Base-by-base conservation (phyloP, 2,888 invertebrate species). In the Eristalinus aeneus region DNA sequence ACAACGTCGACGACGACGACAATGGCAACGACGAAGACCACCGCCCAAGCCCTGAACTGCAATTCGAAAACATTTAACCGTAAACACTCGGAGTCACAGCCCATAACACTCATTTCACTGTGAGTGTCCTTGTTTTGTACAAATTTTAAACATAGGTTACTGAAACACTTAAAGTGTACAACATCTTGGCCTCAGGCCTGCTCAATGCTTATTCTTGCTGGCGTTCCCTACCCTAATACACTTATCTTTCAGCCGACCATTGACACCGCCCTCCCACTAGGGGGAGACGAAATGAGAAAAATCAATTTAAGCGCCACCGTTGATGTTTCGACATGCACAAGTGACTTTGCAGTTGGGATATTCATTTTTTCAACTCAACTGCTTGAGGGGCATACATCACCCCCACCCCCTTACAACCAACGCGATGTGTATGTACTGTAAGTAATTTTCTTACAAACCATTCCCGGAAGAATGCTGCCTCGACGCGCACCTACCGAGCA, bases 111-210 rank as follows among this genome's bases (percentile, higher is more conserved):
- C 69, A 71, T 74, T 78, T 82, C 71, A n/a, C 61, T 69, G 61
- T 74, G 78, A 78, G 78, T 86, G 69, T 77, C 86, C 73, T 78
- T 82, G 81, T 78, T 81, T 77, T 65, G 73, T 73, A 75, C 69
- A 77, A 73, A 77, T 82, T 81, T 69, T 56, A 36, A 81, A 78
- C 77, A 77, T 69, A 74, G 67, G 63, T 72, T 67, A 74, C 65
- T 53, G 69, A 74, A 46, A 81, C 81, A 85, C 71, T 61, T 63
- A 73, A 85, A 58, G 68, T 75, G 36, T 11, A 67, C 54, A 65
- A 65, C 61, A 67, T 72, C 72, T 72, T 79, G 78, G 71, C 67
- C 72, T 61, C 56, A 76, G 23, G 60, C 9, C 74, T 8, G 46
- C 16, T 16, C 46, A 46, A 16, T 61, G 63, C 20, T 11, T 16